Evolutionary conservation across 1,140 invertebrate genomes (phyloP), one percentile per base, ranked within the genome.

Genomic region (Nephila pilipes): DNA sequence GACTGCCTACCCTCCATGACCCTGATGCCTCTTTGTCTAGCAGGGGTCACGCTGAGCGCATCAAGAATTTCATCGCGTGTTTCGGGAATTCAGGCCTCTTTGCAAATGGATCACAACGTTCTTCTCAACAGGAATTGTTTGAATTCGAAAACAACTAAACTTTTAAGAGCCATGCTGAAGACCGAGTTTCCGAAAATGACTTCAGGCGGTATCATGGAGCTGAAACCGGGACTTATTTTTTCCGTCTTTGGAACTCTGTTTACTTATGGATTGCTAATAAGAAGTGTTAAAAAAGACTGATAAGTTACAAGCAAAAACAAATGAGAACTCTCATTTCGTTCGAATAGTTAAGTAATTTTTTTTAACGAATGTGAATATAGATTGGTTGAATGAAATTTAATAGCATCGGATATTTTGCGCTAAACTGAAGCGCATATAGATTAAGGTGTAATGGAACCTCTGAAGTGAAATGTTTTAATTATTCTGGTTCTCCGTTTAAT

Each of bases 181-280:
- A 80, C 79, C 5, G 32, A 36, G 32, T 80, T 80, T 46, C 79
- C 79, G 29, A 46, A 38, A 36, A 80, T 80, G 32, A 38, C 79
- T 46, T 36, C 79, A 1, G 32, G 79, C 14, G 79, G 79, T 29
- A 36, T 80, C 20, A 10, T 80, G 79, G 79, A 80, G 22, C 38
- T 80, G 32, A 80, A 46, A 32, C 32, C 79, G 8, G 36, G 20
- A 5, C 38, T 80, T 6, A 80, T 80, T 22, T 46, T 80, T 18
- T 80, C 79, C 12, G 32, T 80, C 5, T 80, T 80, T 80, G 79
- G 79, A 46, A 29, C 79, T 0, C 18, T 80, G 20, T 80, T 80
- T 80, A 80, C 79, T 12, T 80, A 80, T 22, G 79, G 79, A 10
- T 46, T 80, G 32, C 32, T 80, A 20, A 46, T 80, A 16, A 80